Evolutionary conservation across 2,888 invertebrate genomes (phyloP), one percentile per base, ranked within the genome.

Genomic region (Hyalella azteca): DNA sequence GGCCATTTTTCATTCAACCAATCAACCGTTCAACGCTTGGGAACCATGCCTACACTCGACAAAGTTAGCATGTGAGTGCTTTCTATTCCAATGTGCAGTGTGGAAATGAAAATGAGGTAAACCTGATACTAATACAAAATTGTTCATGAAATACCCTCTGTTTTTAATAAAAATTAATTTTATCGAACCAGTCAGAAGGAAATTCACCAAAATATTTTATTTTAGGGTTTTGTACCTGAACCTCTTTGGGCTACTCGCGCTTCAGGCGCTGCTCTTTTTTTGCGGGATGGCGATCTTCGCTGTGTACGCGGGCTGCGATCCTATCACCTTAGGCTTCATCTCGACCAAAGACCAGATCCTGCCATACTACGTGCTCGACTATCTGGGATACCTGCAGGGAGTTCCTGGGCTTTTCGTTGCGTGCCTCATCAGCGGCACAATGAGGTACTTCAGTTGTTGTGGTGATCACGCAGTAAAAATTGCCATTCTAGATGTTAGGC

Each of bases 401-500:
- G 36, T 73, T n/a, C 73, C 73, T 15, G 73, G 73, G 0, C 73
- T 73, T 5, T 73, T 73, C 40, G 73, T 73, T 32, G 73, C 73
- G 3, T 73, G 73, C 19, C 73, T 73, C 73, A 40, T 73, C 73
- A 73, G 73, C 22, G 73, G 73, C 1, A 73, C 73, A n/a, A 73
- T 73, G 73, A 73, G 73, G 73, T 73, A 29, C 1, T 50, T 15
- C 22, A 22, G 15, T 50, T 1, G 5, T 1, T n/a, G n/a, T 50
- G 5, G 50, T n/a, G n/a, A n/a, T n/a, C n/a, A n/a, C n/a, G n/a
- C n/a, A n/a, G n/a, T n/a, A n/a, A n/a, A n/a, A n/a, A n/a, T n/a
- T n/a, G n/a, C n/a, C n/a, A n/a, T n/a, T n/a, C n/a, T n/a, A n/a
- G n/a, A n/a, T n/a, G n/a, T n/a, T n/a, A n/a, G n/a, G n/a, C n/a